Base-by-base conservation (phyloP, 2,797 vertebrate genomes). In the Hydrolagus colliei region DNA sequence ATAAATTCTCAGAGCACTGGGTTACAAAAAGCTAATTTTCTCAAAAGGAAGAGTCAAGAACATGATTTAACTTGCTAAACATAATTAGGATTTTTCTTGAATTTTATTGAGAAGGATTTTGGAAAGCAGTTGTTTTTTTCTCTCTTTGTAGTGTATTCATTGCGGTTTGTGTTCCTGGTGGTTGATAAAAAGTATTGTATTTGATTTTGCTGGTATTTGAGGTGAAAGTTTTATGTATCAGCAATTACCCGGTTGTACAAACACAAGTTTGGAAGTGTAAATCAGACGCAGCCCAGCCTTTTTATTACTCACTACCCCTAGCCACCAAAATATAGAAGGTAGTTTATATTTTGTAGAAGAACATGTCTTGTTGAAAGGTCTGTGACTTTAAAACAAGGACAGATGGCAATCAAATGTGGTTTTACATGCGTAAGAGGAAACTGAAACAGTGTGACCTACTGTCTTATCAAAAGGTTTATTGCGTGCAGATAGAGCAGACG, bases 371-470 rank as follows among this genome's bases (percentile, higher is more conserved):
- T 52, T 68, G 11, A 71, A 20, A 71, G 79, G 4, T 84, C 20
- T 20, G 27, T 71, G 41, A 20, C 16, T 41, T 71, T 52, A 18
- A 52, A 18, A 14, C 13, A 80, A 63, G 63, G 78, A 32, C 13
- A 32, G 65, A 84, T 84, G 68, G 10, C 79, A 84, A 71, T 71
- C 65, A 84, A 16, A 52, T 11, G 65, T 84, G 79, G 79, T 71
- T 84, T 84, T 71, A 35, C 41, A 52, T 52, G 68, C 65, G 2
- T 84, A n/a, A 63, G 52, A 16, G 79, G 79, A 84, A 84, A 71
- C 13, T 9, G 10, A 11, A 52, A 4, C 32, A 71, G 1, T 67
- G 4, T 82, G 27, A 27, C 16, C 68, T 71, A 61, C n/a, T 84
- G 79, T 20, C 65, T 52, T 67, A 20, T 0, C 79, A 35, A 52